Percentiles rank a stretch among this genome's conserved stretches.
phyloP scores from a whole-genome alignment of 2,113 vertebrate species.

The Psilopsiagon aurifrons region DNA sequence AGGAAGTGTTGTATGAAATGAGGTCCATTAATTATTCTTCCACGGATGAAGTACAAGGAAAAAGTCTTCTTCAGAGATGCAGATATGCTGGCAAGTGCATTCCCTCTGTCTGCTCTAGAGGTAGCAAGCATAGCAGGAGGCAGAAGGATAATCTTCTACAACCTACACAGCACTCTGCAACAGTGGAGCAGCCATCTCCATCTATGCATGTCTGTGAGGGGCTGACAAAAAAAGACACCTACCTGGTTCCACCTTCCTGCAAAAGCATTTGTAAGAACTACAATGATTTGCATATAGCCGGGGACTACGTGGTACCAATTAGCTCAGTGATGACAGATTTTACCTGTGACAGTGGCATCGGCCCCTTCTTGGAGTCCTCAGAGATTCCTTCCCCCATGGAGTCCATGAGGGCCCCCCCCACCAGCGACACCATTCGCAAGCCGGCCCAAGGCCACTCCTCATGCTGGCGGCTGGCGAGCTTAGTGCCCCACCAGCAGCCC shows the following conservation, averaged over 20 bases:
- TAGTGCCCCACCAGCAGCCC: constrained; percentile 83
- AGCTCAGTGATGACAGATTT: constrained; percentile 76
- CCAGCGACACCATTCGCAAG: not conserved
- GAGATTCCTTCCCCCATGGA: constrained; percentile 84
- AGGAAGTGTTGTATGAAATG: constrained; percentile 63
- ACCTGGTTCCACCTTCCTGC: constrained; percentile 90
- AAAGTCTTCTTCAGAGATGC: constrained; percentile 65
- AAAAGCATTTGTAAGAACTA: constrained; percentile 96
- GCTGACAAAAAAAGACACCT: constrained; percentile 76
- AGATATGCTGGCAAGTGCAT: constrained; percentile 57
- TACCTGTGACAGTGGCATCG: constrained; percentile 72
- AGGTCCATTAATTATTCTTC: constrained; percentile 61
- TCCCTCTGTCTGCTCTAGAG: constrained; percentile 62
- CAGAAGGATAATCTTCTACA: constrained; percentile 55
- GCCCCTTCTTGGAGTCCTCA: constrained; percentile 89
- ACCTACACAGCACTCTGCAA: not conserved
- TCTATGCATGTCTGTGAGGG: constrained; percentile 70
- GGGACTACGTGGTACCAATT: constrained; percentile 90
- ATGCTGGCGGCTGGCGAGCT: constrained; percentile 82
- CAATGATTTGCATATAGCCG: constrained; percentile 92
- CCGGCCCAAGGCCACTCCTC: constrained; percentile 76
- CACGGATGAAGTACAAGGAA: constrained; percentile 39
- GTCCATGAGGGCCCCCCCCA: constrained; percentile 49
- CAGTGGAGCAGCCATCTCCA: constrained; percentile 68
- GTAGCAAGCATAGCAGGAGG: constrained; percentile 45